Conservation (phyloP, 92 coral and sea anemone genomes). For the Zoanthus solanderi region DNA sequence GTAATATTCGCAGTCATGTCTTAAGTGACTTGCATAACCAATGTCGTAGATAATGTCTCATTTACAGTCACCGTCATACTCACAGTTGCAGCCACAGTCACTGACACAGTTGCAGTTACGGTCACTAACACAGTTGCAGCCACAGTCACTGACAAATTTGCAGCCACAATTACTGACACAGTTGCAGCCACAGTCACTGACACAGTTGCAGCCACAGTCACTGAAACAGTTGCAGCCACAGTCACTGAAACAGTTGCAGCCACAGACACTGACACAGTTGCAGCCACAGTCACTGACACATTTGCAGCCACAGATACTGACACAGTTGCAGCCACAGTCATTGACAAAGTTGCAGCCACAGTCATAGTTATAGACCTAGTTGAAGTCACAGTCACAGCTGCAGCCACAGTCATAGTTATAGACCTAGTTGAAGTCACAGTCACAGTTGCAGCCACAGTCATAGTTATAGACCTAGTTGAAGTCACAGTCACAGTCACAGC, state of each 20-base stretch:
- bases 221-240: too few relatives aligned
- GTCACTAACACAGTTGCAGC: neutral
- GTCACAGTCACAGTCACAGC: too few relatives aligned
- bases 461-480: too few relatives aligned
- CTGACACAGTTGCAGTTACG: neutral
- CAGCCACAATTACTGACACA: neutral
- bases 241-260: too few relatives aligned
- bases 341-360: neutral
- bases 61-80: neutral
- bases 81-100: neutral
- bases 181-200: neutral
- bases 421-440: too few relatives aligned
- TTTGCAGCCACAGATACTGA: neutral
- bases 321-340: neutral
- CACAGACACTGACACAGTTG: neutral
- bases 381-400: neutral
- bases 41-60: neutral
- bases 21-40: too few relatives aligned
- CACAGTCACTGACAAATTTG: neutral
- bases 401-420: too few relatives aligned
- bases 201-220: neutral
- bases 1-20: too few relatives aligned
- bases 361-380: neutral
- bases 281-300: neutral
- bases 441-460: too few relatives aligned